These are phyloP conservation scores for Neotragus moschatus DNA, from an alignment of 2,113 vertebrate species.

Conservation along the genomic window DNA sequence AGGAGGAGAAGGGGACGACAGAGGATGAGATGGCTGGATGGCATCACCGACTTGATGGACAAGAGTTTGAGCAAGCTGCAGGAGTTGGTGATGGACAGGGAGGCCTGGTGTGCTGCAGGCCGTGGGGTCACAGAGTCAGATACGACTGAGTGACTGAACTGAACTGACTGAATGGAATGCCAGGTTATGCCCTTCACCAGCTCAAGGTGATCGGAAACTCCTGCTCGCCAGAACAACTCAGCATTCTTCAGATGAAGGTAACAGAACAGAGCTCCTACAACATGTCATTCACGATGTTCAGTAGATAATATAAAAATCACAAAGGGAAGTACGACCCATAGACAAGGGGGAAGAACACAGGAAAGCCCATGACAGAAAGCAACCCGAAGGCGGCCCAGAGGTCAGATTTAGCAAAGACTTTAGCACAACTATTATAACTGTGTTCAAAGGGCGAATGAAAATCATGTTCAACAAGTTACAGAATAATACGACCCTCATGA, in stretches of 20 bases:
- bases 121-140: neutral
- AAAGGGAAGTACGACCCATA: neutral
- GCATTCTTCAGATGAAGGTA: neutral
- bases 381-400: neutral
- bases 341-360: neutral
- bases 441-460: neutral
- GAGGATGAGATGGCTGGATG: neutral
- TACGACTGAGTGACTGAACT: neutral
- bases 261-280: neutral
- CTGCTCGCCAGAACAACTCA: neutral
- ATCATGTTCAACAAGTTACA: neutral
- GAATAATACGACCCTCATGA: neutral
- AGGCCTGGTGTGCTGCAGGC: neutral
- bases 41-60: neutral
- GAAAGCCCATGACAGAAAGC: neutral
- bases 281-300: accelerated
- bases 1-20: accelerated
- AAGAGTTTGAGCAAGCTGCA: neutral
- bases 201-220: neutral
- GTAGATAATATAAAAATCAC: neutral
- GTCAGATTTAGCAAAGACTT: neutral
- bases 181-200: neutral
- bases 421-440: accelerated
- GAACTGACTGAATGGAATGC: neutral
- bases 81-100: neutral